phyloP scores from a whole-genome alignment of 35 echinoderm and acorn worm genomes.

The Lytechinus pictus region DNA sequence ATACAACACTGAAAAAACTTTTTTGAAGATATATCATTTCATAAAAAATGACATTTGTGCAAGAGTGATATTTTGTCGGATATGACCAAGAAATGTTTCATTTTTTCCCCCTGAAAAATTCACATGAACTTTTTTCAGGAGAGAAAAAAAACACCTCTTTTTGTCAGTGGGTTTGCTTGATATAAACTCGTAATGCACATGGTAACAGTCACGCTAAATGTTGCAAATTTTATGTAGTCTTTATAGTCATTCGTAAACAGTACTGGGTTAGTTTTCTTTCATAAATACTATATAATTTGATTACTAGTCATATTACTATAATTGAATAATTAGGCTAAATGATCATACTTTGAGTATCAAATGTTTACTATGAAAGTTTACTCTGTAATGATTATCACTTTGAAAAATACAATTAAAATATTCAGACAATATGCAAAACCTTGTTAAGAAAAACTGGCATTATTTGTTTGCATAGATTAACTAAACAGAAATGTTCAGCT shows the following conservation, averaged over 20 bases:
- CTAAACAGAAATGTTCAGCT: constrained; percentile 45
- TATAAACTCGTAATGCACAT: constrained; percentile 20
- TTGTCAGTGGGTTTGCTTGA: constrained; percentile 15
- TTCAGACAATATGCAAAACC: constrained; percentile 56
- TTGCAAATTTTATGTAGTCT: constrained; percentile 8
- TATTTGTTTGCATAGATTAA: constrained; percentile 51
- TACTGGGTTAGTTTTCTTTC: constrained; percentile 26
- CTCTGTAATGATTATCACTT: constrained; percentile 52
- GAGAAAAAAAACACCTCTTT: constrained; percentile 38
- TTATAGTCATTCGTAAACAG: constrained; percentile 42
- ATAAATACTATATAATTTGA: constrained; percentile 55
- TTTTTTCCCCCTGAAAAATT: not conserved
- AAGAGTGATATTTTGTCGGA: not conserved
- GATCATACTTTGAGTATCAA: constrained; percentile 56
- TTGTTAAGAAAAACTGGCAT: constrained; percentile 53
- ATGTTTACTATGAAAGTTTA: constrained; percentile 49
- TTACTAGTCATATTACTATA: constrained; percentile 49
- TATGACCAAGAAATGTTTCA: not conserved
- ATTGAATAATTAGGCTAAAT: constrained; percentile 47
- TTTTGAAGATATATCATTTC: constrained; percentile 41
- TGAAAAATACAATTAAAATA: constrained; percentile 54
- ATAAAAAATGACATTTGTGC: not conserved
- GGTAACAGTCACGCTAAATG: constrained; percentile 23
- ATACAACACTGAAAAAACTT: constrained; percentile 52
- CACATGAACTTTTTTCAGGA: not conserved